Base-by-base conservation (phyloP, 2,888 invertebrate species). In the Dasypolia templi region DNA sequence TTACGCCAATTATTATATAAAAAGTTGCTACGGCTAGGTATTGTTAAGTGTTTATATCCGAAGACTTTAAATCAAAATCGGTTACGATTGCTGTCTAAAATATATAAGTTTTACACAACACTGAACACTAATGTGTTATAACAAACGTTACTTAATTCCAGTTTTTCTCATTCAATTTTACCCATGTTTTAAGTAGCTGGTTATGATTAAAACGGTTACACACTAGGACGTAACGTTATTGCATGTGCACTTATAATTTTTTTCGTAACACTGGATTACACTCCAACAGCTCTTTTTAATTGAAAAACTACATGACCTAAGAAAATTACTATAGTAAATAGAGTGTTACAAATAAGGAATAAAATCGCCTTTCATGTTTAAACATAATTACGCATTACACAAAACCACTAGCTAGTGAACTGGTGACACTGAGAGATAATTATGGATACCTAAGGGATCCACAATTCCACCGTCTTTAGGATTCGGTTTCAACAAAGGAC, bases 131-230 rank as follows among this genome's bases (percentile, higher is more conserved):
- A 63, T 39, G 75, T 76, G 53, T 75, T 79, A 55, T 72, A 79
- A 79, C 68, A 64, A 58, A 55, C 14, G 55, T 84, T 75, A 74
- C 66, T 79, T 79, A 59, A 80, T 55, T 55, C 22, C 14, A 29
- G 32, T 69, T 72, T 80, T 84, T 72, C 55, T 66, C 69, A 66
- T 84, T 65, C 26, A 59, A 68, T 75, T 80, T 69, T 83, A 75
- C 72, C 35, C 22, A 46, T 79, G 39, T 74, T 68, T 65, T 55
- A 53, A 66, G 53, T 83, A 55, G 55, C 46, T 59, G 32, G 49
- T 72, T 49, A 66, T 64, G 68, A 79, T 85, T 66, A 75, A n/a
- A 75, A 71, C n/a, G 53, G 66, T 83, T 75, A 75, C 58, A 71
- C 35, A 46, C 29, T 35, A 59, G 68, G 56, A 81, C 76, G 76